These are phyloP conservation scores for Tetragonula carbonaria DNA, from an alignment of 2,888 invertebrate genomes.

Conservation along the genomic window DNA sequence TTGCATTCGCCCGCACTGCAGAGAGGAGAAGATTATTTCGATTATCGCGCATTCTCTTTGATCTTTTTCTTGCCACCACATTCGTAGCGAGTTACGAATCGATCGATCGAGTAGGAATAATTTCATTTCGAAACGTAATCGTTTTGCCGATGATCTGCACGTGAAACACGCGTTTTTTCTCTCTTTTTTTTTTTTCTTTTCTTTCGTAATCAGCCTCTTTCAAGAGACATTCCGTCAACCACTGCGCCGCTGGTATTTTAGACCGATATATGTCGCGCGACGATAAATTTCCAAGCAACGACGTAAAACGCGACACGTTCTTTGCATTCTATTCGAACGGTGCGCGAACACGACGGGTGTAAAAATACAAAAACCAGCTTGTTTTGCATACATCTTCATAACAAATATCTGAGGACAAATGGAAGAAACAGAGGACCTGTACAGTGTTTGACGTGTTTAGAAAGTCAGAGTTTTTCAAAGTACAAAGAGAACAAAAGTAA, in stretches of 20 bases:
- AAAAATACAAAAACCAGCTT: conserved; percentile 11
- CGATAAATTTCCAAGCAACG: conserved; percentile 29
- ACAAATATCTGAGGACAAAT: neutral
- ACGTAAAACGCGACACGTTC: conserved; percentile 7
- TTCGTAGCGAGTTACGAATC: neutral
- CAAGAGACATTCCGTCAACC: neutral
- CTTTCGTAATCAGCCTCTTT: neutral
- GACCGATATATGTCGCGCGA: neutral
- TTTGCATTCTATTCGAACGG: conserved; percentile 32
- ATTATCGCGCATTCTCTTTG: neutral
- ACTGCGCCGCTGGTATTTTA: neutral
- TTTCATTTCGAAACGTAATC: neutral
- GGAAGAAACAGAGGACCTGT: too few relatives aligned
- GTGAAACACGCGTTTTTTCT: neutral
- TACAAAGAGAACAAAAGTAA: neutral
- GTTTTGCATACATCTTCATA: conserved; percentile 49
- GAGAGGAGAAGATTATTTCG: neutral
- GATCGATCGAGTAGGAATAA: neutral
- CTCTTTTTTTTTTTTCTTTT: neutral
- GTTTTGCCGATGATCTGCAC: neutral
- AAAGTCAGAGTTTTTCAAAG: neutral
- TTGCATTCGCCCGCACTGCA: conserved; percentile 22
- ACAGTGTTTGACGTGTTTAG: neutral
- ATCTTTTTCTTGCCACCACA: neutral
- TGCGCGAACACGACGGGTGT: conserved; percentile 17